Base-by-base conservation (phyloP, 1,140 invertebrate genomes). In the Aphidius ervi region DNA sequence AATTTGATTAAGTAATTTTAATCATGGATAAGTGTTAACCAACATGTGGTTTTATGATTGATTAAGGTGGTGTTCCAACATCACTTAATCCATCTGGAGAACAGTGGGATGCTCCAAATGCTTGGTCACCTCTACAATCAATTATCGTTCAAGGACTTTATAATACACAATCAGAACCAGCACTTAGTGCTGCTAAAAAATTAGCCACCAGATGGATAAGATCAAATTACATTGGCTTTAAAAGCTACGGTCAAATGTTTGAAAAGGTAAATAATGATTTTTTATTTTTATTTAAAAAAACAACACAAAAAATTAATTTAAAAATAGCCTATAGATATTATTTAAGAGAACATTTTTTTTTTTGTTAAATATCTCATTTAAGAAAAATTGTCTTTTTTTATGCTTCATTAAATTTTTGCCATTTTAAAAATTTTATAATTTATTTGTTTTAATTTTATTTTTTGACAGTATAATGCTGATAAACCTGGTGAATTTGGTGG, bases 41-140 rank as follows among this genome's bases (percentile, higher is more conserved):
- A 42, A 56, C 40, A 45, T 40, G 31, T 47, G 50, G 50, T 52
- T 63, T 48, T 53, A 47, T 47, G 31, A 31, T 54, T 39, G 46
- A 56, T 84, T 76, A 66, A 70, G 90, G 90, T 46, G 91, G 91
- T 5, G 83, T 91, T 10, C 92, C 93, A 3, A 81, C 88, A 0
- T 91, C 91, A 0, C 66, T 90, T 16, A 70, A 82, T 45, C 69
- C 83, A 2, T 87, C 86, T 7, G 86, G 87, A 5, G 87, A 95
- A 74, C 93, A 95, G 76, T 96, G 93, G 93, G 93, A 96, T 71
- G 91, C 85, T 67, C 93, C 93, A 0, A 94, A 94, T 71, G 90
- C 88, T 0, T 95, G 93, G 93, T 84, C 91, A 49, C 92, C 92
- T 10, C 78, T 91, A 6, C 91, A 95, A 64, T 83, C 87, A 23